These are phyloP conservation scores for Sardina pilchardus DNA, from an alignment of 2,113 vertebrate genomes.

Conservation along the genomic window DNA sequence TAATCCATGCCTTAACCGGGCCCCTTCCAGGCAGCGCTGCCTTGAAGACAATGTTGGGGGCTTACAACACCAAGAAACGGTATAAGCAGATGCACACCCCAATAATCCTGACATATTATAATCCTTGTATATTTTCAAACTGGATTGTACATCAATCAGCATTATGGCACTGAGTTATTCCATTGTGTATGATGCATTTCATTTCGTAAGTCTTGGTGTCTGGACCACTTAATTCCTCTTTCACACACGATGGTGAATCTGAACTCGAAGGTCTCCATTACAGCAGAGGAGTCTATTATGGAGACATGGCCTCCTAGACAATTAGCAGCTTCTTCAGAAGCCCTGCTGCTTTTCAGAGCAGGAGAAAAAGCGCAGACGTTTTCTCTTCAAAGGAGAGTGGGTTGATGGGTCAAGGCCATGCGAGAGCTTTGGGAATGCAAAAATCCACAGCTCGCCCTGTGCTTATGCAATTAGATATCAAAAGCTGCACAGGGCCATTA, in stretches of 20 bases:
- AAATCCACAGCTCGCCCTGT: not conserved
- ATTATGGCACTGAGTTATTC: not conserved
- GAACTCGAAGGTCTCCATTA: not conserved
- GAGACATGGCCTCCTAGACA: not conserved
- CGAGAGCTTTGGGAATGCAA: not conserved
- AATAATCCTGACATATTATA: too few species aligned
- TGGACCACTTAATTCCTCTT: not conserved
- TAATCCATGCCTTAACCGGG: too few species aligned
- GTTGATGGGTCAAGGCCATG: slow-evolving; percentile 10
- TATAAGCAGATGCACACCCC: too few species aligned
- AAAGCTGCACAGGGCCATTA: not conserved
- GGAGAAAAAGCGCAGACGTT: not conserved
- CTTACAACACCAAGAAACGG: too few species aligned
- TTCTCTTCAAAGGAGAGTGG: not conserved
- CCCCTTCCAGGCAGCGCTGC: too few species aligned
- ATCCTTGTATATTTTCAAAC: not conserved
- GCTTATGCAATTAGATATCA: slow-evolving; percentile 9
- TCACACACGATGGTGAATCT: not conserved
- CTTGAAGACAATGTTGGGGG: too few species aligned
- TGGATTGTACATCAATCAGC: not conserved
- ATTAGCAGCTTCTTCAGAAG: not conserved
- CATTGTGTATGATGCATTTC: not conserved
- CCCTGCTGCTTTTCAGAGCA: not conserved
- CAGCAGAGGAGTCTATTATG: not conserved
- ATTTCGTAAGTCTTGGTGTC: not conserved